Percentiles rank a stretch among this genome's conserved stretches.
Evolutionary conservation across 2,797 vertebrate species (phyloP).

Genomic region (Erpetoichthys calabaricus): DNA sequence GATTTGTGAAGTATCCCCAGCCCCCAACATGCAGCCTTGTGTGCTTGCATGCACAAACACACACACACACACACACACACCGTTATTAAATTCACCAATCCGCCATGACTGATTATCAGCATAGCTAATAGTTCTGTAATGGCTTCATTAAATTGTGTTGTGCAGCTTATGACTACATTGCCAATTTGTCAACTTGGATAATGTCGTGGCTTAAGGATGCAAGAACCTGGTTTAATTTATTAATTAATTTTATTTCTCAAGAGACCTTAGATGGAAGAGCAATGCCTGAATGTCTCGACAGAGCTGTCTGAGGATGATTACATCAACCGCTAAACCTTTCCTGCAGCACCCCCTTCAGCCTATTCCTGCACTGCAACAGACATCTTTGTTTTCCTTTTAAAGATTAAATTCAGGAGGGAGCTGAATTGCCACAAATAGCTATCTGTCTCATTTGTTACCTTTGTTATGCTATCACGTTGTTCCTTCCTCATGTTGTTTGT

Average conservation of each 20-base stretch:
- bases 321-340: constrained; percentile 24
- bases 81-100: constrained; percentile 54
- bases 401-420: no score
- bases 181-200: constrained; percentile 54
- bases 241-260: constrained; percentile 52
- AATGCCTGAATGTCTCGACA: constrained; percentile 15
- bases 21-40: constrained; percentile 4
- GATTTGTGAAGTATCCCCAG: constrained; percentile 38
- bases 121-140: constrained; percentile 66
- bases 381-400: no score
- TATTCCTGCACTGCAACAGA: no score
- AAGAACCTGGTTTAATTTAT: constrained; percentile 45
- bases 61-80: not conserved
- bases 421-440: no score
- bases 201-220: constrained; percentile 45
- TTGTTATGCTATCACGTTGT: no score
- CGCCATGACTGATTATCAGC: constrained; percentile 53
- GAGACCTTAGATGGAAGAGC: constrained; percentile 23
- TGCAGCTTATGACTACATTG: constrained; percentile 48
- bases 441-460: no score
- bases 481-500: no score
- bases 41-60: no score
- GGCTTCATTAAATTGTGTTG: constrained; percentile 64
- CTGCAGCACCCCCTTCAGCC: no score
- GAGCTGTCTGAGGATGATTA: constrained; percentile 37